Conservation (phyloP, 2,113 vertebrate species). For the Donacobius atricapilla region DNA sequence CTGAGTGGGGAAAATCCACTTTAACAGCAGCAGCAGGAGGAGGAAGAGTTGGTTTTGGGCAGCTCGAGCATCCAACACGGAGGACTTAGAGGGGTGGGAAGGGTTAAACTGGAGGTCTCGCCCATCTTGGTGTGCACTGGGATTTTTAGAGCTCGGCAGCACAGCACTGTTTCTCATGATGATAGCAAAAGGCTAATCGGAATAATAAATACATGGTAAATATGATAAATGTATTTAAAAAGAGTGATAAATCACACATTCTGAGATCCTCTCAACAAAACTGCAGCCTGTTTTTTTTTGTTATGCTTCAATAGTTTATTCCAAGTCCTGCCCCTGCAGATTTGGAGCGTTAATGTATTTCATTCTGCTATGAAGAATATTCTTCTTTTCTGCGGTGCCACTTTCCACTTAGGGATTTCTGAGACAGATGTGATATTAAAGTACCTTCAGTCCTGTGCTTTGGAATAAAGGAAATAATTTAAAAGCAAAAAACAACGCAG, state of each 20-base stretch:
- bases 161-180: accelerated
- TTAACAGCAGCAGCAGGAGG: background rate
- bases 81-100: background rate
- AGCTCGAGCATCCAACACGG: background rate
- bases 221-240: background rate
- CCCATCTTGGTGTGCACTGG: background rate
- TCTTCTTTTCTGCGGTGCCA: background rate
- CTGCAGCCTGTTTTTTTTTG: background rate
- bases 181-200: background rate
- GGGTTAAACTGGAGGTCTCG: background rate
- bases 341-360: background rate
- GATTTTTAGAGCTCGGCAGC: background rate
- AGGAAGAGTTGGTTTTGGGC: background rate
- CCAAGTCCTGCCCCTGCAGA: background rate
- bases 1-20: background rate
- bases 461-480: background rate
- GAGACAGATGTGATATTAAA: background rate
- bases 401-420: background rate
- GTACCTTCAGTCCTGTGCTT: background rate
- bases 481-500: background rate
- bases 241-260: background rate
- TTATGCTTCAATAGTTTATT: background rate
- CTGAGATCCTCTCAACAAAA: background rate
- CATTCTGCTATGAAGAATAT: background rate
- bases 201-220: background rate